These are phyloP conservation scores for Festucalex cinctus DNA, from an alignment of 2,113 vertebrate genomes.

Conservation along the genomic window DNA sequence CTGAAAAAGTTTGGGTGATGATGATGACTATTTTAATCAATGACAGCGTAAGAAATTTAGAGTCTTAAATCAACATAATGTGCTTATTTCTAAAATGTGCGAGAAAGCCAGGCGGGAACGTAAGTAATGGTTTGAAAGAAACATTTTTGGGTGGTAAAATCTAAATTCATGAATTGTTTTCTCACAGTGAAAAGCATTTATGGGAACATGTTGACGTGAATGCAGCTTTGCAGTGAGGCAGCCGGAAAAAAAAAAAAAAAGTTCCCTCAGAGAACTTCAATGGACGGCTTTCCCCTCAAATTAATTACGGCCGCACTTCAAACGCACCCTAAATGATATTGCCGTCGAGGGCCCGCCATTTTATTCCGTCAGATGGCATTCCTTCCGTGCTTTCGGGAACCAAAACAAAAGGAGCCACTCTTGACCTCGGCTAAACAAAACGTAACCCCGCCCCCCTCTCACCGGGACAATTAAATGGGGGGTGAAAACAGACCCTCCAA, in stretches of 20 bases:
- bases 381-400: slow-evolving; percentile 31
- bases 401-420: slow-evolving; percentile 46
- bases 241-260: slow-evolving; percentile 3
- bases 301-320: slow-evolving; percentile 16
- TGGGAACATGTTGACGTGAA: not conserved
- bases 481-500: slow-evolving; percentile 28
- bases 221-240: not conserved
- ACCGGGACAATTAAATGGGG: slow-evolving; percentile 44
- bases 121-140: too few species aligned
- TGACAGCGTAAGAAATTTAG: too few species aligned
- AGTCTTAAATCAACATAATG: too few species aligned
- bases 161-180: too few species aligned
- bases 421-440: slow-evolving; percentile 48
- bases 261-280: slow-evolving; percentile 6
- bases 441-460: slow-evolving; percentile 40
- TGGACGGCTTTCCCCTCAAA: slow-evolving; percentile 7
- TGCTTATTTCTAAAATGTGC: too few species aligned
- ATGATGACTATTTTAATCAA: too few species aligned
- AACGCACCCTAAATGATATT: slow-evolving; percentile 19
- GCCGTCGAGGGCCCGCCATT: slow-evolving; percentile 13
- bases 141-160: too few species aligned
- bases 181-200: not conserved
- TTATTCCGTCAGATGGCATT: slow-evolving; percentile 31
- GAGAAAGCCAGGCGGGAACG: too few species aligned
- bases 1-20: too few species aligned